Base-by-base conservation (phyloP, 1,140 invertebrate species). In the Rhynchophorus ferrugineus region DNA sequence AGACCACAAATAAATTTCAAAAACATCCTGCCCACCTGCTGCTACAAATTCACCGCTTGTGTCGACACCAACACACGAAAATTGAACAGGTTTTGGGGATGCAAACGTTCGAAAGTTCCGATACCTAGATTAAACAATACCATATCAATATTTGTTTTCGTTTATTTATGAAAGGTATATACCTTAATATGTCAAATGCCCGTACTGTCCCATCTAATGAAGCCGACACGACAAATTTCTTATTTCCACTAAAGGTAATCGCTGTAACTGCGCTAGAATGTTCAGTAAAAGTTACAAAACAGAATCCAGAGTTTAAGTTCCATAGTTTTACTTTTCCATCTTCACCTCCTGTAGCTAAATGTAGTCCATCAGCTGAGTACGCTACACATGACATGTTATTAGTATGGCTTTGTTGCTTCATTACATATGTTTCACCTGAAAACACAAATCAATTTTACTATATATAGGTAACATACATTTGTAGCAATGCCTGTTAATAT, bases 321-420 rank as follows among this genome's bases (percentile, higher is more conserved):
- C 95, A 98, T 7, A 98, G 70, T 73, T 98, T 98, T 0, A 98
- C 85, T 76, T 96, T 98, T 1, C 89, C 92, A 73, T 98, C 95
- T 61, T 91, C 85, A 0, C 93, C 91, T 6, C 95, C 96, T 0
- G 93, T 97, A 0, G 84, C 91, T 37, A 98, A 80, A 59, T 86
- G 84, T 57, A 87, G 81, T 0, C 92, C 94, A 73, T 98, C 93
- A 0, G 86, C 82, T 0, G 92, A 97, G 71, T 97, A 98, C 0
- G 82, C 76, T 5, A 97, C 72, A 65, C 85, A 88, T 8, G 81
- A 84, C 83, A 95, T 94, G 63, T 87, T 86, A 63, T 87, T 85
- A 39, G 84, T 83, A 64, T 98, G 95, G 0, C 91, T 91, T 72
- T 98, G 94, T 63, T 98, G 94, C 67, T 98, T 98, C 78, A 99